Evolutionary conservation across 92 coral and sea anemone genomes (phyloP), one percentile per base, ranked within the genome.

Genomic region (Siderastrea radians): DNA sequence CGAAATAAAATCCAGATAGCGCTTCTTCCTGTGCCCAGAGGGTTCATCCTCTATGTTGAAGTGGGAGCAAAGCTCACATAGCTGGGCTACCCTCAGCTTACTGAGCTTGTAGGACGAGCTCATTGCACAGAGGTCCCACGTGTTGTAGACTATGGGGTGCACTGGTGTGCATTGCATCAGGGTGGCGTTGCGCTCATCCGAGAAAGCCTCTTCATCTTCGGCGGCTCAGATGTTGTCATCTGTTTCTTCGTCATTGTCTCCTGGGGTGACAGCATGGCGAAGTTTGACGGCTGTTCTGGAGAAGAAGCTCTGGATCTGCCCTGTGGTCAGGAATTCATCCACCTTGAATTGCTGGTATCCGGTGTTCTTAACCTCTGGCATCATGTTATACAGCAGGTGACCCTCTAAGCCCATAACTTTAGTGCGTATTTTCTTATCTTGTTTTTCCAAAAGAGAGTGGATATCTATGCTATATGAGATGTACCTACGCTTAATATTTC

Each of bases 191-290:
- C 75, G 49, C 49, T 48, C 47, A 67, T 4, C 45, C 17, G 13
- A 51, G 77, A 75, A 85, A 79, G 82, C 68, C n/a, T 53, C 26
- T 69, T 85, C 75, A n/a, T 86, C 90, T 53, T 86, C 75, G 44
- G 82, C 77, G 5, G 84, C 74, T 48, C 44, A 68, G 75, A 63
- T 43, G 52, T 69, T 3, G n/a, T 77, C 84, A 4, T 51, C 62
- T 4, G 61, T 51, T n/a, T 53, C 74, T 73, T 76, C 78, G 15
- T 86, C 70, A n/a, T 86, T 52, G 47, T 61, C 68, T 15, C 51
- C 74, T 13, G 70, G 67, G 52, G 73, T 7, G 47, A 53, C 90
- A 15, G 78, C 78, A 6, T 84, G 58, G 46, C 88, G 61, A 38
- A 72, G 55, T 57, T 72, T 73, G 26, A 81, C 80, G 11, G 81